Percentiles rank a stretch among this genome's conserved stretches.
phyloP scores from a whole-genome alignment of 2,888 invertebrate genomes.

The Idaea straminata region DNA sequence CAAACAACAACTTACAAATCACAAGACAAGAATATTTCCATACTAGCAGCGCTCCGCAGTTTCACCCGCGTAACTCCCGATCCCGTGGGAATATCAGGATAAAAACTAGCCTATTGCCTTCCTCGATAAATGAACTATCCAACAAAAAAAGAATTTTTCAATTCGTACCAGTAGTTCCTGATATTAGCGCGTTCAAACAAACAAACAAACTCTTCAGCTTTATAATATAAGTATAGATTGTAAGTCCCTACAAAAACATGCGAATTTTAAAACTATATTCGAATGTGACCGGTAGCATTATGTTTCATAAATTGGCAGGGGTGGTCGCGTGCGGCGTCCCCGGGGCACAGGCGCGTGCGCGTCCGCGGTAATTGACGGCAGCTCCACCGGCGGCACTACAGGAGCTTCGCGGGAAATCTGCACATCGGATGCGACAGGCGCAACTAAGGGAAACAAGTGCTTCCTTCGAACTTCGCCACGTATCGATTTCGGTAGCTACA shows the following conservation, averaged over 20 bases:
- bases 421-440: slow-evolving; percentile 65
- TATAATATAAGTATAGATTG: no score
- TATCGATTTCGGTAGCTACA: slow-evolving; percentile 7
- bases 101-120: no score
- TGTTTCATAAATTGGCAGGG: slow-evolving; percentile 63
- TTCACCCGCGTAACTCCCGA: no score
- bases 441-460: slow-evolving; percentile 53
- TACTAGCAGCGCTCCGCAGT: no score
- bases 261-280: slow-evolving; percentile 37
- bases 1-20: no score
- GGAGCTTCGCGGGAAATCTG: slow-evolving; percentile 66
- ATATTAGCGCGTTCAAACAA: no score
- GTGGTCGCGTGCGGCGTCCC: slow-evolving; percentile 68
- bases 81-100: no score
- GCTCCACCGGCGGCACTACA: slow-evolving; percentile 45
- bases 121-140: no score
- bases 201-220: no score
- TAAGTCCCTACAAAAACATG: slow-evolving; percentile 14
- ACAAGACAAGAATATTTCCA: no score
- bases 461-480: slow-evolving; percentile 26
- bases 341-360: slow-evolving; percentile 65
- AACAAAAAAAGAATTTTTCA: no score
- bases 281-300: slow-evolving; percentile 41
- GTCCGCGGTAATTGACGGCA: slow-evolving; percentile 60
- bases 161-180: no score